Percentiles rank a stretch among this genome's conserved stretches.
Evolutionary conservation across 2,888 invertebrate genomes (phyloP).

Genomic region (Hydraecia micacea): DNA sequence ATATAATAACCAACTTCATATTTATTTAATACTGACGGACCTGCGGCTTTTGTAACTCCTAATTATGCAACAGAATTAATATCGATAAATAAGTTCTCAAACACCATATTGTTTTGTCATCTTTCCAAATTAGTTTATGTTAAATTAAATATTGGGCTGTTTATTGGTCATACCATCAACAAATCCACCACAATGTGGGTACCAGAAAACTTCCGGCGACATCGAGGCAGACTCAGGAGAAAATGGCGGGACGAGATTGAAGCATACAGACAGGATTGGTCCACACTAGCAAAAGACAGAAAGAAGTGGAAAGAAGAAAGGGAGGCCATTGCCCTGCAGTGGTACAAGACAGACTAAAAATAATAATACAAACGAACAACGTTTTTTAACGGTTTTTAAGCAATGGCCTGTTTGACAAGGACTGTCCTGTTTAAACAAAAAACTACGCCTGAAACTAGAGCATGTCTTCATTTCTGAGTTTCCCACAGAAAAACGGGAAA

Average conservation of each 20-base stretch:
- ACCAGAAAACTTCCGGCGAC: background rate
- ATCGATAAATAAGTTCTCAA: conserved; percentile 29
- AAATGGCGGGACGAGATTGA: background rate
- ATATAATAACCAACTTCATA: background rate
- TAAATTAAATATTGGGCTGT: background rate
- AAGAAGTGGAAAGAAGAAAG: background rate
- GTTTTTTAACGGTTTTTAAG: too few species aligned
- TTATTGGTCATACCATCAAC: background rate
- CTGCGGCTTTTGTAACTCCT: background rate
- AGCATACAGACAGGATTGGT: background rate
- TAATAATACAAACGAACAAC: background rate
- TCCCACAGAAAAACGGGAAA: too few species aligned
- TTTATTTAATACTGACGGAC: conserved; percentile 21
- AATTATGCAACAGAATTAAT: conserved; percentile 25
- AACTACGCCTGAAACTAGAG: too few species aligned
- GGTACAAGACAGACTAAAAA: background rate
- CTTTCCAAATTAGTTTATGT: conserved; percentile 26
- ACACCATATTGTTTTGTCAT: conserved; percentile 26
- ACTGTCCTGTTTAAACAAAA: too few species aligned
- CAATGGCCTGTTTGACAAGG: too few species aligned
- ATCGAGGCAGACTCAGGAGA: background rate
- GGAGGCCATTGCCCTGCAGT: background rate
- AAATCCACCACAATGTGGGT: background rate
- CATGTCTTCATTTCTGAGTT: too few species aligned
- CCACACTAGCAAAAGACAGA: background rate